A percentile compares a stretch with the other conserved stretches of the same genome.
phyloP scores from a whole-genome alignment of 2,888 invertebrate genomes.

The Gortyna flavago region DNA sequence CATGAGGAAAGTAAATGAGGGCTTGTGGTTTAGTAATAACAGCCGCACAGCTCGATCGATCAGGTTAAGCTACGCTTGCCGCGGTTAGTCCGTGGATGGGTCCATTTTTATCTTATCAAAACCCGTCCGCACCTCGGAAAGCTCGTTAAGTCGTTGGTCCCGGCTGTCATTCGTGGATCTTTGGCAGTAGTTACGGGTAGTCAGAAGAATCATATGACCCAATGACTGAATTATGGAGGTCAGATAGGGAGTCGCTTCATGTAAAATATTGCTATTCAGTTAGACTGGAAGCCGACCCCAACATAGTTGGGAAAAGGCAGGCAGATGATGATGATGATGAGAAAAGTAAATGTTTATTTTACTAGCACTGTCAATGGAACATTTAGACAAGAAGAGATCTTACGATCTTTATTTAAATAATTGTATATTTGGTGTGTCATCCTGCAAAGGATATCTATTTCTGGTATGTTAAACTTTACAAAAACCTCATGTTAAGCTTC shows the following conservation, averaged over 20 bases:
- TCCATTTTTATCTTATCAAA: not conserved
- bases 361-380: not conserved
- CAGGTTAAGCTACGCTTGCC: not conserved
- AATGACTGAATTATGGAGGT: too few relatives aligned
- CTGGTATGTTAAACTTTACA: constrained; percentile 1
- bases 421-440: not conserved
- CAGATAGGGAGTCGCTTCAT: not conserved
- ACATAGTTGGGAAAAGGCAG: not conserved
- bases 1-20: not conserved
- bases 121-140: not conserved
- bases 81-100: not conserved
- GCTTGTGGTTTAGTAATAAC: not conserved
- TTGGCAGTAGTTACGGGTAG: not conserved
- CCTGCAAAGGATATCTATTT: constrained; percentile 8
- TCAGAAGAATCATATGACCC: too few relatives aligned
- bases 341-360: not conserved
- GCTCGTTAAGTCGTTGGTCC: not conserved
- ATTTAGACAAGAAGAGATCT: too few relatives aligned
- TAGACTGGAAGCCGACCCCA: not conserved
- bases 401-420: not conserved
- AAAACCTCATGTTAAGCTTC: constrained; percentile 25
- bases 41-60: not conserved
- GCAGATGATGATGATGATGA: not conserved
- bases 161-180: not conserved
- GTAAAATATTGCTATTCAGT: not conserved